Evolutionary conservation across 2,113 vertebrate species (phyloP), one percentile per base, ranked within the genome.

Genomic region (Nematolebias whitei): DNA sequence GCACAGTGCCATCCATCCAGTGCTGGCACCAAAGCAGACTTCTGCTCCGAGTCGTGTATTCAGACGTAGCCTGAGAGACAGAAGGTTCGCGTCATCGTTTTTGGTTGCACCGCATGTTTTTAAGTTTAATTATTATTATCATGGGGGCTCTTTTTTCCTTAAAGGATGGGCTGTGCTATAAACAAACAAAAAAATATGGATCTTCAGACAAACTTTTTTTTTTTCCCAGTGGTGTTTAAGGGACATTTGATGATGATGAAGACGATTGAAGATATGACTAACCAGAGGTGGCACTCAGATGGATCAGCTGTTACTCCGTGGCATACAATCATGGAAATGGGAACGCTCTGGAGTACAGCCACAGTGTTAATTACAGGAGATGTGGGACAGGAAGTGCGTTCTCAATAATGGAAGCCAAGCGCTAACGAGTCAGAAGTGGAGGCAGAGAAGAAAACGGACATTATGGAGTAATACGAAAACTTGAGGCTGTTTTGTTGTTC

Each of bases 1-100:
- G 97, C 97, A 98, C 96, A 48, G 94, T 98, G 97, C 97, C 98
- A 99, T 96, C 96, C 96, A 98, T 95, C 98, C 96, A 96, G 95
- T 96, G 96, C 94, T 93, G 95, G 94, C 93, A 93, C 94, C 95
- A 97, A 85, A 86, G 80, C 94, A 76, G 92, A 93, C 95, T 91
- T 84, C 81, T 92, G 91, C 91, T 93, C 70, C 90, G 90, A 91
- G 83, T 78, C 3, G 7, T 29, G 91, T 93, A 94, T 94, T 94
- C 95, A 94, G 93, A 94, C 92, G 90, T 92, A 93, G 92, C 90
- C 79, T 84, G 89, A 92, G 92, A 85, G 72, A 85, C 74, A 56
- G 77, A 87, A 61, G 74, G 73, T 61, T 79, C 59, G 59, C 56
- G 71, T 68, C 16, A 14, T 74, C 52, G 45, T 80, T 74, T 66